Evolutionary conservation across 2,797 vertebrate genomes (phyloP), one percentile per base, ranked within the genome.

Genomic region (Clarias pachynema): DNA sequence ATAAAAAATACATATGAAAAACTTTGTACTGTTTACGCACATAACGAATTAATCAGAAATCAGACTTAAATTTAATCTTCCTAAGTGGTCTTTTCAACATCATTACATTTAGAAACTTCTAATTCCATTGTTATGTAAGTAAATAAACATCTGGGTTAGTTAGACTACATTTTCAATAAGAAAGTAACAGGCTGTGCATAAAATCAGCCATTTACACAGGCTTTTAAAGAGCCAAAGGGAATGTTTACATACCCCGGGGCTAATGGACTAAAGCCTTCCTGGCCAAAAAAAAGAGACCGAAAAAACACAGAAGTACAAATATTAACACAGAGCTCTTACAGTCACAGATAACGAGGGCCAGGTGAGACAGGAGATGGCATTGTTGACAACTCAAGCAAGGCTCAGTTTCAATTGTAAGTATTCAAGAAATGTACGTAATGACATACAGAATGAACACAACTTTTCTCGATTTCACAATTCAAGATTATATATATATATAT

Each of bases 1-100:
- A 62, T 40, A 24, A 62, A 40, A 34, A 79, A 79, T 6, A 62
- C 18, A 77, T 2, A 31, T 34, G 26, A 14, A 77, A 57, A 34
- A 8, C 8, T 77, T 16, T 12, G 16, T 31, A 29, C 3, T 29
- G 18, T 7, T 29, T 20, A 75, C 49, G 60, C 44, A 75, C 22
- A n/a, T 1, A 66, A 24, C n/a, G 16, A 77, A 60, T 59, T 49
- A 60, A 34, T 72, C 49, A 66, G 65, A 75, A 86, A 73, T 57
- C 29, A 73, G 56, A 69, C 40, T 44, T 14, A 63, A 69, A 69
- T 66, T 59, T 62, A 44, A 79, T 56, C 26, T 12, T 7, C 9
- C 10, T 12, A 24, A 24, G 56, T 59, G 5, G 10, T 73, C 24
- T 81, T 24, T 31, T 60, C 59, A 20, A 63, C 7, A 29, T 44